These are phyloP conservation scores for Chelon labrosus DNA, from an alignment of 2,797 vertebrate genomes.

Conservation along the genomic window DNA sequence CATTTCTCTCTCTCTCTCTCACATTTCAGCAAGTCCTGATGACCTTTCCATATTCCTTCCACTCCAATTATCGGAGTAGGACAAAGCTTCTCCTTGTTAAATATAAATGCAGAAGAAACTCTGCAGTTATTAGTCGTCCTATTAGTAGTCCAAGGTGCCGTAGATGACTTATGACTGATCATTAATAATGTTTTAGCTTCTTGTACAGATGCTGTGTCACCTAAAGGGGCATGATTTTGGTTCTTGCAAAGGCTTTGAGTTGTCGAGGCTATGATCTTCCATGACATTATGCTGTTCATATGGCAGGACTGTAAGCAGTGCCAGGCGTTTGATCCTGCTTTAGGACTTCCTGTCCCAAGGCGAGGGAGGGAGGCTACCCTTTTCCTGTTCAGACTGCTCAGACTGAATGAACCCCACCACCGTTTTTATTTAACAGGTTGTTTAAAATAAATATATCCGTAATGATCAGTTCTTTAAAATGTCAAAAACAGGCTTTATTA, in stretches of 20 bases:
- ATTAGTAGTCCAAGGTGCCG: neutral
- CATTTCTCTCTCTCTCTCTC: conserved; percentile 3
- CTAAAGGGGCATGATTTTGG: conserved; percentile 11
- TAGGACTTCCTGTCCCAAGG: conserved; percentile 77
- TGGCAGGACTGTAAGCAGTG: conserved; percentile 37
- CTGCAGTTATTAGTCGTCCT: neutral
- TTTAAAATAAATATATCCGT: conserved; percentile 1
- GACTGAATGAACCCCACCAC: conserved; percentile 14
- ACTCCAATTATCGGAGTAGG: conserved; percentile 26
- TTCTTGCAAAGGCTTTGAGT: conserved; percentile 12
- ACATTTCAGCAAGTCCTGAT: conserved; percentile 18
- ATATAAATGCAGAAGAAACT: conserved; percentile 10
- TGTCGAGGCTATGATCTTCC: conserved; percentile 39
- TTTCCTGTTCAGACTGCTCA: conserved; percentile 60
- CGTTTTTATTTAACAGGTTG: neutral
- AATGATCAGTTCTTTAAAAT: conserved; percentile 1
- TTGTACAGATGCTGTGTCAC: neutral
- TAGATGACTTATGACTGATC: conserved; percentile 1
- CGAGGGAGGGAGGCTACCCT: conserved; percentile 51
- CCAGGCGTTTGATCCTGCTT: conserved; percentile 72
- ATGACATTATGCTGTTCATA: conserved; percentile 43
- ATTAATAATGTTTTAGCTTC: neutral
- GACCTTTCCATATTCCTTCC: conserved; percentile 48
- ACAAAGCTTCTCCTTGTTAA: conserved; percentile 12
- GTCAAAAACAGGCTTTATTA: conserved; percentile 1